phyloP scores from a whole-genome alignment of 2,888 invertebrate genomes.

The Chrysotoxum bicinctum region DNA sequence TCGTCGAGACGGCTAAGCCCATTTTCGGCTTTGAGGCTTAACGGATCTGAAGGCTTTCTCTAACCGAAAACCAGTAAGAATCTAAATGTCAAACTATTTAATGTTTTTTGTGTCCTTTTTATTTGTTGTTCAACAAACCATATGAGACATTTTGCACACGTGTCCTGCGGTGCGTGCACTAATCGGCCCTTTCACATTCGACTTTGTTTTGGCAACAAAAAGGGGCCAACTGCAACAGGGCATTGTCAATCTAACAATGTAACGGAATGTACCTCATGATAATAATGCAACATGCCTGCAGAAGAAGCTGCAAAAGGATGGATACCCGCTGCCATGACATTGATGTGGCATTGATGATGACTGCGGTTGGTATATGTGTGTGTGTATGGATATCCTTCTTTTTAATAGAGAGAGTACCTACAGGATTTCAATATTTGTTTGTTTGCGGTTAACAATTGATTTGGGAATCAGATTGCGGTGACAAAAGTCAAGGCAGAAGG shows the following conservation, averaged over 20 bases:
- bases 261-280: constrained; percentile 21
- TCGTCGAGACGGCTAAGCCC: constrained; percentile 3
- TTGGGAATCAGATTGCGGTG: constrained; percentile 61
- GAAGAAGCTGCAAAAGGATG: constrained; percentile 64
- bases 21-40: constrained; percentile 35
- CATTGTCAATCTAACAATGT: constrained; percentile 51
- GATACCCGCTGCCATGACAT: constrained; percentile 27
- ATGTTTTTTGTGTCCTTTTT: neutral
- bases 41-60: constrained; percentile 46
- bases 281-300: constrained; percentile 65
- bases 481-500: constrained; percentile 64
- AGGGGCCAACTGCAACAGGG: constrained; percentile 44
- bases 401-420: constrained; percentile 38
- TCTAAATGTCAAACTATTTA: constrained; percentile 43
- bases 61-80: constrained; percentile 1
- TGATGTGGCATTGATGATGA: constrained; percentile 5
- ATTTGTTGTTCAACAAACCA: constrained; percentile 24
- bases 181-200: constrained; percentile 59
- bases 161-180: constrained; percentile 70
- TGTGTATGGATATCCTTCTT: constrained; percentile 51
- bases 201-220: constrained; percentile 68
- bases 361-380: constrained; percentile 33
- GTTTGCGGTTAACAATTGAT: constrained; percentile 56
- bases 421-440: constrained; percentile 33
- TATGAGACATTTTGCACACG: constrained; percentile 49